Evolutionary conservation across 2,888 invertebrate species (phyloP).

Genomic region (Willowsia nigromaculata): DNA sequence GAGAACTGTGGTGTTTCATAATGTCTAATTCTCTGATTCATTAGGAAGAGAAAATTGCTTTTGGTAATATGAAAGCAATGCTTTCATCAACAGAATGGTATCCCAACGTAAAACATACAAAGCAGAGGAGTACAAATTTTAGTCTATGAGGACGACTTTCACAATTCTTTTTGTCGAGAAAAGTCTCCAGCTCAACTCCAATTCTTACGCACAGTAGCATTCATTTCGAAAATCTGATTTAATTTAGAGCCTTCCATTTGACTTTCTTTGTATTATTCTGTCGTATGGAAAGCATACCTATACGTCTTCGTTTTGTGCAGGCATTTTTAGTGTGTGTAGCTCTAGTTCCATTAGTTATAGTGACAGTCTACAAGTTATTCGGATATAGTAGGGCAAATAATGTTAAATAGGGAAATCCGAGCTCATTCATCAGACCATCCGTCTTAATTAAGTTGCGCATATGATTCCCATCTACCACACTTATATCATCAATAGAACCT

Average conservation of each 20-base stretch:
- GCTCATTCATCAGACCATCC: constrained; percentile 68
- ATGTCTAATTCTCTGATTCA: constrained; percentile 35
- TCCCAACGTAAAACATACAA: neutral
- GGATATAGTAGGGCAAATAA: constrained; percentile 48
- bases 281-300: neutral
- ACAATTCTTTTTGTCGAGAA: constrained; percentile 48
- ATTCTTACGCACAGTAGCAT: constrained; percentile 2
- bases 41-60: constrained; percentile 41
- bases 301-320: neutral
- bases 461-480: constrained; percentile 36
- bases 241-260: constrained; percentile 41
- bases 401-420: constrained; percentile 60
- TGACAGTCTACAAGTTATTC: constrained; percentile 33
- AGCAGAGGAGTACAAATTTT: neutral
- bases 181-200: constrained; percentile 26
- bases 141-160: neutral
- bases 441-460: constrained; percentile 71
- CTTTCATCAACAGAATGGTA: constrained; percentile 20
- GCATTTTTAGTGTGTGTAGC: neutral
- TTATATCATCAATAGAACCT: neutral
- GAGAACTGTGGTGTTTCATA: neutral
- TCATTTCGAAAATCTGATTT: constrained; percentile 59
- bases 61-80: constrained; percentile 10
- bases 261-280: constrained; percentile 14
- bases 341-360: neutral